Percentiles rank a stretch among this genome's conserved stretches.
Conservation (phyloP, 2,888 invertebrate species). For the Leptopilina syphax region DNA sequence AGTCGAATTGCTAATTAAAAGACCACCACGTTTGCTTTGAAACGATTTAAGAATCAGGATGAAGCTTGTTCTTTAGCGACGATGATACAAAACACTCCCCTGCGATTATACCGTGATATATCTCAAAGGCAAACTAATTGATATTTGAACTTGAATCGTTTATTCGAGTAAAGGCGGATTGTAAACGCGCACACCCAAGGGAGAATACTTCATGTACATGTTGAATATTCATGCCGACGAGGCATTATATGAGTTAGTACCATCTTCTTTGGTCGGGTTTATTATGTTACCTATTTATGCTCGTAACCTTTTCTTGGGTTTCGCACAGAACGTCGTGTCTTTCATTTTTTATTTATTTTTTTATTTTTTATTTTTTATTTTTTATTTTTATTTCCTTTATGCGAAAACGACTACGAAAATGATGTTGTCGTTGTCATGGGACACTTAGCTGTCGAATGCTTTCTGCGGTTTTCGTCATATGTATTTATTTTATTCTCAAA, state of each 20-base stretch:
- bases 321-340: slow-evolving; percentile 57
- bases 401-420: slow-evolving; percentile 25
- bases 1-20: not conserved
- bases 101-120: slow-evolving; percentile 22
- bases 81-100: slow-evolving; percentile 15
- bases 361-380: no score
- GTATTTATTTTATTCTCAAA: slow-evolving; percentile 21
- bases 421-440: slow-evolving; percentile 33
- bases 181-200: slow-evolving; percentile 11
- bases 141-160: slow-evolving; percentile 58
- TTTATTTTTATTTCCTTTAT: slow-evolving; percentile 45
- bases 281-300: slow-evolving; percentile 63
- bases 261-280: slow-evolving; percentile 57
- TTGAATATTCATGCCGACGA: slow-evolving; percentile 62
- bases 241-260: slow-evolving; percentile 55
- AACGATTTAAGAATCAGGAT: slow-evolving; percentile 7
- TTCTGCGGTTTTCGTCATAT: slow-evolving; percentile 31
- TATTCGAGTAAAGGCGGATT: slow-evolving; percentile 44
- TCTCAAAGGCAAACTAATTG: slow-evolving; percentile 54
- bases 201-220: slow-evolving; percentile 56
- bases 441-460: slow-evolving; percentile 33
- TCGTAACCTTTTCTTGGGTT: slow-evolving; percentile 57
- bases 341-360: no score
- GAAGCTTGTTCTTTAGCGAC: slow-evolving; percentile 25
- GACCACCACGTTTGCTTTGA: slow-evolving; percentile 7